Evolutionary conservation across 1,140 invertebrate species (phyloP).

Genomic region (Bombus pyrosoma): DNA sequence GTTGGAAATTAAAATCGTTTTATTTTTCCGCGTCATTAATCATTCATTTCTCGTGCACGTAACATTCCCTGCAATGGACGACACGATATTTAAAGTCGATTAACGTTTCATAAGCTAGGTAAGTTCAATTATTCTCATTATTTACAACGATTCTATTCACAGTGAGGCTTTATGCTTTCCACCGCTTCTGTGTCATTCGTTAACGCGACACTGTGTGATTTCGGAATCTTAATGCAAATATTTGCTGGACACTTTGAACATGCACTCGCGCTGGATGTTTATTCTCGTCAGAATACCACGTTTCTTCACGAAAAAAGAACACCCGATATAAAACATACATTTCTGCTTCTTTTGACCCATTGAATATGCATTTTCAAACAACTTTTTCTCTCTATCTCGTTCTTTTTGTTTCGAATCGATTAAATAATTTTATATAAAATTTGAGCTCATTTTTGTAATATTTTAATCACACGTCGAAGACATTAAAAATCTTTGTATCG

Average conservation of each 20-base stretch:
- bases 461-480: not conserved
- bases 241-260: conserved; percentile 22
- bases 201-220: conserved; percentile 10
- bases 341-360: not conserved
- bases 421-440: too few species aligned
- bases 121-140: conserved; percentile 39
- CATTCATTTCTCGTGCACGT: not conserved
- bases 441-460: not conserved
- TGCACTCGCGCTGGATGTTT: conserved; percentile 19
- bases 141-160: not conserved
- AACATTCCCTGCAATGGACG: not conserved
- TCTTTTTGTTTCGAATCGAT: not conserved
- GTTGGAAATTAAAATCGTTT: too few species aligned
- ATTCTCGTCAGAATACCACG: not conserved
- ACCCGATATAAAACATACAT: not conserved
- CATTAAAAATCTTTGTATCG: not conserved
- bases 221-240: conserved; percentile 21
- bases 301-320: not conserved
- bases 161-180: not conserved
- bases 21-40: not conserved
- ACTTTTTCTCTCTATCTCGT: not conserved
- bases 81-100: conserved; percentile 1
- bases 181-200: conserved; percentile 7
- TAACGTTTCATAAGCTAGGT: conserved; percentile 19
- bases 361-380: not conserved